These are phyloP conservation scores for Pterobdella sp. DNA, from an alignment of 2,888 invertebrate species.

Conservation along the genomic window DNA sequence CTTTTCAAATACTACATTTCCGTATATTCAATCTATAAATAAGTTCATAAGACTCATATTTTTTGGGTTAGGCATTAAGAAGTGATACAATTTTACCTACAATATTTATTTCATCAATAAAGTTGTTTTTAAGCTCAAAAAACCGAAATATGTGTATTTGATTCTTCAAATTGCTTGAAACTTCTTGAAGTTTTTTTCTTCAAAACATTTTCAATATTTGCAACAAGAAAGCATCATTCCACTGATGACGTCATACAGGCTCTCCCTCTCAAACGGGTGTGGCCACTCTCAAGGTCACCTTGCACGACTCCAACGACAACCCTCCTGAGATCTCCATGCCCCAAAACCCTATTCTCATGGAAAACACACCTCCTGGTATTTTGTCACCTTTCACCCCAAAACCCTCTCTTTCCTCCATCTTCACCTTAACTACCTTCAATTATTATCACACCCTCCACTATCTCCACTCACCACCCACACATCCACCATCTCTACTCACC, in stretches of 20 bases:
- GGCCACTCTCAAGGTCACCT: constrained; percentile 83
- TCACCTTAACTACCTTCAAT: neutral
- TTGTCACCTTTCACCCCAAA: no score
- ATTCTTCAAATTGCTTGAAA: no score
- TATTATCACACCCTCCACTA: neutral
- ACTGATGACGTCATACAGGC: constrained; percentile 20
- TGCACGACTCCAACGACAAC: constrained; percentile 94
- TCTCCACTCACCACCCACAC: neutral
- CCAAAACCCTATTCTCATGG: constrained; percentile 49
- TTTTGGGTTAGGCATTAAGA: no score
- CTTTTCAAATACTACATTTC: no score
- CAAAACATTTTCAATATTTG: neutral
- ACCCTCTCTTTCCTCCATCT: no score
- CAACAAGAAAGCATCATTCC: neutral
- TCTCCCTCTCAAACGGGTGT: constrained; percentile 59
- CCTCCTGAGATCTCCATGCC: constrained; percentile 73
- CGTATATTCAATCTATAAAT: no score
- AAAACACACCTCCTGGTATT: constrained; percentile 36
- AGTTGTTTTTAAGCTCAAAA: no score
- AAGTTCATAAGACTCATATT: no score
- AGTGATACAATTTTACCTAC: no score
- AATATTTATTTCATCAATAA: no score
- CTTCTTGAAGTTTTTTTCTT: no score
- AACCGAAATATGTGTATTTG: no score
- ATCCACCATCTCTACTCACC: neutral